phyloP scores from a whole-genome alignment of 2,888 invertebrate species.

The Erynnis tages region DNA sequence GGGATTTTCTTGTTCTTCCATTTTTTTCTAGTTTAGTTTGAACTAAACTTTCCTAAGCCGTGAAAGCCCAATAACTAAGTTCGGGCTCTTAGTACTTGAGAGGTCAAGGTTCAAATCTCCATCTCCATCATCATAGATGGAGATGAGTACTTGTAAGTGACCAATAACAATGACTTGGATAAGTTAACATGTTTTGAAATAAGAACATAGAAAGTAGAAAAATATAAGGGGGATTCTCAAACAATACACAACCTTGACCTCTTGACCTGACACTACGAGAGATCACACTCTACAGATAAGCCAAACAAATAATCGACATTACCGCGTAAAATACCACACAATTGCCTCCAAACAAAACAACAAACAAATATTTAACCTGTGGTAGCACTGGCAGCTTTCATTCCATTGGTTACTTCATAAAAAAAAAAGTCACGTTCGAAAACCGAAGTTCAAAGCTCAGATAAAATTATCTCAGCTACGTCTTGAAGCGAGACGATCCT shows the following conservation, averaged over 20 bases:
- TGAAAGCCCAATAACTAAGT: no score
- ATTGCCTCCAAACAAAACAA: slow-evolving; percentile 2
- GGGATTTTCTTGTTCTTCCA: no score
- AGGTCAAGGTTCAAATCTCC: no score
- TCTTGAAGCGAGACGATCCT: slow-evolving; percentile 78
- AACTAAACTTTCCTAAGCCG: no score
- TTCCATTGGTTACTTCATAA: slow-evolving; percentile 56
- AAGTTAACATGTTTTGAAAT: neutral
- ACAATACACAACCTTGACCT: slow-evolving; percentile 15
- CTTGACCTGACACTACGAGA: slow-evolving; percentile 1
- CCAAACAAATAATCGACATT: neutral
- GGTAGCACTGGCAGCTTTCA: slow-evolving; percentile 38
- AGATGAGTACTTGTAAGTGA: neutral
- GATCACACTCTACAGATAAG: slow-evolving; percentile 2
- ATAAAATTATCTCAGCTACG: slow-evolving; percentile 78
- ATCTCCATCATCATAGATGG: neutral
- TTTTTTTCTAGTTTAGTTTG: no score
- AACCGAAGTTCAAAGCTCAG: slow-evolving; percentile 64
- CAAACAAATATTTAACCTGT: neutral
- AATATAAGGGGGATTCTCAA: neutral
- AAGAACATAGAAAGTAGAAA: neutral
- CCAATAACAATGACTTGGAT: no score
- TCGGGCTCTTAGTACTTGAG: no score
- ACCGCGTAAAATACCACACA: neutral
- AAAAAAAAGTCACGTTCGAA: slow-evolving; percentile 64